Base-by-base conservation (phyloP, 2,797 vertebrate species). In the Chromis chromis region DNA sequence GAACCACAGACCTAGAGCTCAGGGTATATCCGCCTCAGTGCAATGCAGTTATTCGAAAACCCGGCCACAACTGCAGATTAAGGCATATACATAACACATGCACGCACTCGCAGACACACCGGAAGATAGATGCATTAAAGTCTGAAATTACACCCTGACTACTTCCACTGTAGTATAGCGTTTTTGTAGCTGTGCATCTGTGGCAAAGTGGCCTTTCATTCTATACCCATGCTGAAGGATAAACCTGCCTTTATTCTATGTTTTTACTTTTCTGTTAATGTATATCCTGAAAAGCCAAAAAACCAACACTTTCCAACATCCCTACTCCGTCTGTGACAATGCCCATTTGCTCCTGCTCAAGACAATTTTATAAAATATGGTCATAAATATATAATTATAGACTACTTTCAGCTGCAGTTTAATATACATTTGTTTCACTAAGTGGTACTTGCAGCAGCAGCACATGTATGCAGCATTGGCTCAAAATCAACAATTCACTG, bases 1-100 rank as follows among this genome's bases (percentile, higher is more conserved):
- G 93, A 95, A 94, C 95, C 94, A 89, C 94, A 93, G 57, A 89
- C 70, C 66, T 63, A 62, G 76, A 86, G 76, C 86, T 88, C 60
- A 0, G 61, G 76, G 88, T 88, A 92, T 87, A 92, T 92, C 91
- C 90, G 92, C 79, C 84, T 78, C 65, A 54, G 28, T 81, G 68
- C 74, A 55, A 59, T 48, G 61, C 60, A 64, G 76, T 91, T 89
- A 93, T 91, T 94, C 89, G 89, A 93, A 92, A 88, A 86, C 88
- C 66, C 61, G 62, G 79, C 93, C 92, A 81, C 93, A 94, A 81
- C 17, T 58, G 74, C 83, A 90, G 68, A 86, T 76, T 78, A 70
- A 81, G 46, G 42, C 73, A 69, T 65, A 52, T 70, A 79, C 61
- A 67, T 75, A 57, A 70, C 53, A 70, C 67, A 58, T 31, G 62